Evolutionary conservation across 2,797 vertebrate genomes (phyloP).

Genomic region (Uromys caudimaculatus): DNA sequence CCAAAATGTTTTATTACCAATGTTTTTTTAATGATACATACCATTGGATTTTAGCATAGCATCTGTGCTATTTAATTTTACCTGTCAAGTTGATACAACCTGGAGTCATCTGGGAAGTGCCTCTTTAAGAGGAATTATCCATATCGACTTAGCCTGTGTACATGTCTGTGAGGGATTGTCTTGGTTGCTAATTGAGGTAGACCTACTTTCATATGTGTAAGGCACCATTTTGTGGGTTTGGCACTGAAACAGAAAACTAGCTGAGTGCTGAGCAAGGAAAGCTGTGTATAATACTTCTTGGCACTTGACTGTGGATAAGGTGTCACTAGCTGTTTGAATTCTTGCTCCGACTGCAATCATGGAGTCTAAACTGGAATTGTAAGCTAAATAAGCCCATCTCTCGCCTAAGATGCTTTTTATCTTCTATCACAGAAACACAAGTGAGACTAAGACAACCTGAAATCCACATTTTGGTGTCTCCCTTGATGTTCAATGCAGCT

Average conservation of each 20-base stretch:
- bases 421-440: neutral
- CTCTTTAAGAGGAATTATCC: neutral
- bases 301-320: neutral
- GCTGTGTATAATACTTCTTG: neutral
- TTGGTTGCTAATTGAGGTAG: neutral
- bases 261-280: neutral
- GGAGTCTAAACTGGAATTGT: neutral
- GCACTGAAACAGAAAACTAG: too few relatives aligned
- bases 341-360: neutral
- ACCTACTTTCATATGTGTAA: neutral
- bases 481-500: neutral
- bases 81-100: neutral
- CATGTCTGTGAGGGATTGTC: neutral
- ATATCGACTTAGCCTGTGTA: neutral
- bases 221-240: neutral
- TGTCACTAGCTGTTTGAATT: neutral
- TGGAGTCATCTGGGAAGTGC: neutral
- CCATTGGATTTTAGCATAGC: neutral
- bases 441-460: neutral
- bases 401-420: neutral
- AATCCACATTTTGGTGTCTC: neutral
- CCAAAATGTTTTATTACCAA: neutral
- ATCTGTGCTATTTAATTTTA: neutral
- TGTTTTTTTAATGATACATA: neutral
- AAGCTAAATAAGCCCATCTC: neutral